These are phyloP conservation scores for Peromyscus maniculatus DNA, from an alignment of 2,113 vertebrate species.

Conservation along the genomic window DNA sequence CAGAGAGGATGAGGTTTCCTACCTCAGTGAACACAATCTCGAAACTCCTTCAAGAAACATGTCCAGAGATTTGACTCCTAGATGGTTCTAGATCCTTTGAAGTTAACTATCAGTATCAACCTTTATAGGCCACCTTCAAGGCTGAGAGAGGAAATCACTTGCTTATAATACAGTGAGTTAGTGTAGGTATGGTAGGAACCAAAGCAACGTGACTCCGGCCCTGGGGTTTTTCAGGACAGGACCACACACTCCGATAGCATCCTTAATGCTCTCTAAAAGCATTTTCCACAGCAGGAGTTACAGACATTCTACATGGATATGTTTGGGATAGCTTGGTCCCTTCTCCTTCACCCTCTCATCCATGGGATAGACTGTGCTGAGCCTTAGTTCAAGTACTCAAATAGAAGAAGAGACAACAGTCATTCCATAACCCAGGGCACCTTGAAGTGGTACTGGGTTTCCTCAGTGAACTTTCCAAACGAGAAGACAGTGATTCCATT, in stretches of 20 bases:
- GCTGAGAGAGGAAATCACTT: constrained; percentile 11
- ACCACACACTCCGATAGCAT: not conserved
- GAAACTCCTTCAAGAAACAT: not conserved
- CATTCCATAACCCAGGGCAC: not conserved
- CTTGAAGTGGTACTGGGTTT: not conserved
- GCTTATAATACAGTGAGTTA: not conserved
- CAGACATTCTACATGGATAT: not conserved
- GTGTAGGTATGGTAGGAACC: not conserved
- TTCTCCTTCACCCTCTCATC: not conserved
- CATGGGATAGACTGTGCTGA: not conserved
- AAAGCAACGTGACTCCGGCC: not conserved
- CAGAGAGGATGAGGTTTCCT: not conserved
- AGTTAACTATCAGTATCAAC: not conserved
- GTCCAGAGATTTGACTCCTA: not conserved
- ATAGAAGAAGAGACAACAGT: not conserved
- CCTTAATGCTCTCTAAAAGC: not conserved
- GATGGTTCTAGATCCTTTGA: not conserved
- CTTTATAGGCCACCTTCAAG: not conserved
- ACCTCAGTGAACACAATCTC: not conserved
- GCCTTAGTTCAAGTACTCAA: not conserved
- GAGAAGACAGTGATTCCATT: not conserved
- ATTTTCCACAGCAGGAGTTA: not conserved
- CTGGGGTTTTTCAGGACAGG: not conserved
- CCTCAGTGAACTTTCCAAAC: not conserved
- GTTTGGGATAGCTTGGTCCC: not conserved